Conservation (phyloP, 2,113 vertebrate genomes). For the Sarotherodon lohbergeri region DNA sequence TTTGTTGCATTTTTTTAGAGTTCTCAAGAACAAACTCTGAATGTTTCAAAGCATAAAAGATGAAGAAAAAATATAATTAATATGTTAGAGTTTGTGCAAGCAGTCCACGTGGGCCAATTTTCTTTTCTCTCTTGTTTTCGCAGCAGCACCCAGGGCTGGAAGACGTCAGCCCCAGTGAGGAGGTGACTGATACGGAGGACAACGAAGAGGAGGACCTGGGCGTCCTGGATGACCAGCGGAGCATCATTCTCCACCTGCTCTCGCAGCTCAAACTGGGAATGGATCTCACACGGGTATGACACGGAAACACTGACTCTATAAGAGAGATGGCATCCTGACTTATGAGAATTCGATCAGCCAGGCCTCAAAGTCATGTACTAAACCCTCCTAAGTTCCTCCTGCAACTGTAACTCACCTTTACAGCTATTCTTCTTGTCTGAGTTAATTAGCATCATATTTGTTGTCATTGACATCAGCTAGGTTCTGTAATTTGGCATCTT, state of each 20-base stretch:
- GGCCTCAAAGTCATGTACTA: not conserved
- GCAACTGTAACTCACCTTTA: not conserved
- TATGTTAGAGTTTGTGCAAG: not conserved
- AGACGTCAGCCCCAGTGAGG: conserved; percentile 81
- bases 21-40: not conserved
- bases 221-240: conserved; percentile 89
- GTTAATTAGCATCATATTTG: not conserved
- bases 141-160: conserved; percentile 67
- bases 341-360: not conserved
- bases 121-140: not conserved
- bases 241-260: conserved; percentile 90
- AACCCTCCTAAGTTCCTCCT: rapidly evolving
- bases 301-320: not conserved
- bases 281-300: conserved; percentile 89
- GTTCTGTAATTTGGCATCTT: not conserved
- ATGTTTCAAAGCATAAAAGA: not conserved
- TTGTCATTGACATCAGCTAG: not conserved
- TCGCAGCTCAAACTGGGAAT: conserved; percentile 96
- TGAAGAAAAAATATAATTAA: not conserved
- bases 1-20: not conserved
- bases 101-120: not conserved
- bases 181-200: conserved; percentile 88
- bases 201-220: conserved; percentile 87
- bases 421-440: rapidly evolving
- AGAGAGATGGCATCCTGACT: not conserved